phyloP scores from a whole-genome alignment of 2,113 vertebrate genomes.

The Cacatua alba region DNA sequence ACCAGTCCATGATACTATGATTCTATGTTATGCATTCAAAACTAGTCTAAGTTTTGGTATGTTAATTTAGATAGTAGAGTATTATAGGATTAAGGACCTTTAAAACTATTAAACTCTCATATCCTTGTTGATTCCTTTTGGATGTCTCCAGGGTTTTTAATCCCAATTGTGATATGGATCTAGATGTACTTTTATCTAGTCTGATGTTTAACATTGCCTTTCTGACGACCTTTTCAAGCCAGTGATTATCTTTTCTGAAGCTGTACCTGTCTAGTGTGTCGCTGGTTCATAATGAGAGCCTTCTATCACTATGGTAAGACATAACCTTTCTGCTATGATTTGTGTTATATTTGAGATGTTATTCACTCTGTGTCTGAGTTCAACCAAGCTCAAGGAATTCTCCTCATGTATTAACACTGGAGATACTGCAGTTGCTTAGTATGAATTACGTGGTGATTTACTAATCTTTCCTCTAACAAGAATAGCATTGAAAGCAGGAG shows the following conservation, averaged over 20 bases:
- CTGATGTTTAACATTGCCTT: neutral
- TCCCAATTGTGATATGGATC: neutral
- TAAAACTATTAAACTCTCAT: neutral
- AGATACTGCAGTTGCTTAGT: neutral
- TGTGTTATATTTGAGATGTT: neutral
- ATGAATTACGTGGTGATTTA: accelerated
- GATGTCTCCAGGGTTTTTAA: neutral
- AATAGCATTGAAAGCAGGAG: neutral
- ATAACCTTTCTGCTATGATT: neutral
- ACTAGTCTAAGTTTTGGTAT: neutral
- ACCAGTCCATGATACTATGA: neutral
- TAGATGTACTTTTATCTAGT: neutral
- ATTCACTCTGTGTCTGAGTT: neutral
- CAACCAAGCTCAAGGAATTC: neutral
- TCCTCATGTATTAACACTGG: neutral
- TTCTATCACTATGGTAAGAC: neutral
- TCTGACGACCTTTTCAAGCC: neutral
- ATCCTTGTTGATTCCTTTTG: neutral
- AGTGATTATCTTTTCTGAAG: neutral
- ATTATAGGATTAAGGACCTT: neutral
- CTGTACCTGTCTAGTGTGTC: neutral
- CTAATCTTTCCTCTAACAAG: neutral
- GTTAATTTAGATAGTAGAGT: neutral
- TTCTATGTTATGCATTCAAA: neutral
- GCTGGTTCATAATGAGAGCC: neutral